A percentile compares a stretch with the other conserved stretches of the same genome.
These are phyloP conservation scores for Pseudomyrmex flavicornis DNA, from an alignment of 1,140 invertebrate species.

Conservation along the genomic window DNA sequence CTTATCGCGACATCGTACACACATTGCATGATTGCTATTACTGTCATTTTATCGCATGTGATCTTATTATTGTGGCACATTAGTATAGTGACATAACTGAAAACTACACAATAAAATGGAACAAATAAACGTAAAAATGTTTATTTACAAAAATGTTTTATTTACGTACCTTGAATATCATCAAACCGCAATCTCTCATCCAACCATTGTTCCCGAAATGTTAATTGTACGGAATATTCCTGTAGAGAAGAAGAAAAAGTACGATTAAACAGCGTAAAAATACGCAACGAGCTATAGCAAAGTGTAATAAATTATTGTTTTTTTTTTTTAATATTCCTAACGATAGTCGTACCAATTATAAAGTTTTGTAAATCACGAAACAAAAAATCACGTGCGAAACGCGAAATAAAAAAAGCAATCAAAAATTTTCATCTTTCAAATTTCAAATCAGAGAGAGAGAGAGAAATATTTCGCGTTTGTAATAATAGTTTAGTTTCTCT, in stretches of 20 bases:
- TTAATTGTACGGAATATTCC: conserved; percentile 98
- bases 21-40: not conserved
- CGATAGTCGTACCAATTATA: conserved; percentile 31
- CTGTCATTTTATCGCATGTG: not conserved
- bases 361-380: conserved; percentile 24
- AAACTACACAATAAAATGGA: conserved; percentile 16
- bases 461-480: not conserved
- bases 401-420: conserved; percentile 1
- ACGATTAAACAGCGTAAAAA: conserved; percentile 28
- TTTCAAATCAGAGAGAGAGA: conserved; percentile 22
- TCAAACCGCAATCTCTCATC: conserved; percentile 96
- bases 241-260: conserved; percentile 84
- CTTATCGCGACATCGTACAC: not conserved
- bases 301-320: conserved; percentile 29
- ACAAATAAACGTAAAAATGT: not conserved
- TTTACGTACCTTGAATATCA: conserved; percentile 90
- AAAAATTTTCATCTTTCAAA: conserved; percentile 9
- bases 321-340: conserved; percentile 7
- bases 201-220: conserved; percentile 98
- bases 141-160: not conserved
- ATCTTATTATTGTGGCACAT: not conserved
- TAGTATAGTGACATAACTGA: not conserved
- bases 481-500: not conserved
- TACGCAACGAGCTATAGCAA: not conserved
- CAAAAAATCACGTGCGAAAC: conserved; percentile 32